Evolutionary conservation across 2,888 invertebrate genomes (phyloP).

Genomic region (Leucoma salicis): DNA sequence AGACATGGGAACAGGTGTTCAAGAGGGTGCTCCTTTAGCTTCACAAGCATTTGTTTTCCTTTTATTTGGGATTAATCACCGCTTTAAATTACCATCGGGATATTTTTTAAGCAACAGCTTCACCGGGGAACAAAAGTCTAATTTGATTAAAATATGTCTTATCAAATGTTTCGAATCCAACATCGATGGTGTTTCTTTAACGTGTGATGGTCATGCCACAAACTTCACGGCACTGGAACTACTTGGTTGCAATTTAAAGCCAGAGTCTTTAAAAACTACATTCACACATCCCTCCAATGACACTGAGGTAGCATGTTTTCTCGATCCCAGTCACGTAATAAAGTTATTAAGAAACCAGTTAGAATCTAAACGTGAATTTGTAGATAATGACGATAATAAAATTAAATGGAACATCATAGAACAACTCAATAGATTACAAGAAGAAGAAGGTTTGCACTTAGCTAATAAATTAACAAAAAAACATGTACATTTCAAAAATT

Average conservation of each 20-base stretch:
- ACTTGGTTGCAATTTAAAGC: conserved; percentile 7
- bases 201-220: background rate
- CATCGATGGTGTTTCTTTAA: conserved; percentile 8
- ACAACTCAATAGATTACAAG: background rate
- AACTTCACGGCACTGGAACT: conserved; percentile 5
- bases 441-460: conserved; percentile 12
- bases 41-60: conserved; percentile 19
- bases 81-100: conserved; percentile 16
- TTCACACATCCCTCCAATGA: conserved; percentile 6
- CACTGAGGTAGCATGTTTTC: conserved; percentile 9
- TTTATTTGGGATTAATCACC: conserved; percentile 16
- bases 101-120: conserved; percentile 18
- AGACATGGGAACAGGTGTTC: conserved; percentile 13
- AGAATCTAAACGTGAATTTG: conserved; percentile 9
- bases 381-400: conserved; percentile 5
- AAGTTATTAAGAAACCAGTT: conserved; percentile 15
- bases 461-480: conserved; percentile 19
- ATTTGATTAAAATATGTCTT: conserved; percentile 14
- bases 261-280: conserved; percentile 7
- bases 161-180: conserved; percentile 11
- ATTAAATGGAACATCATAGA: background rate
- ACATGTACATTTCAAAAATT: conserved; percentile 16
- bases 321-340: conserved; percentile 16
- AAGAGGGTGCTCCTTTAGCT: conserved; percentile 12
- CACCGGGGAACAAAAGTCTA: conserved; percentile 11